A percentile compares a stretch with the other conserved stretches of the same genome.
These are phyloP conservation scores for Drosophila recens DNA, from an alignment of 2,888 invertebrate species.

Conservation along the genomic window DNA sequence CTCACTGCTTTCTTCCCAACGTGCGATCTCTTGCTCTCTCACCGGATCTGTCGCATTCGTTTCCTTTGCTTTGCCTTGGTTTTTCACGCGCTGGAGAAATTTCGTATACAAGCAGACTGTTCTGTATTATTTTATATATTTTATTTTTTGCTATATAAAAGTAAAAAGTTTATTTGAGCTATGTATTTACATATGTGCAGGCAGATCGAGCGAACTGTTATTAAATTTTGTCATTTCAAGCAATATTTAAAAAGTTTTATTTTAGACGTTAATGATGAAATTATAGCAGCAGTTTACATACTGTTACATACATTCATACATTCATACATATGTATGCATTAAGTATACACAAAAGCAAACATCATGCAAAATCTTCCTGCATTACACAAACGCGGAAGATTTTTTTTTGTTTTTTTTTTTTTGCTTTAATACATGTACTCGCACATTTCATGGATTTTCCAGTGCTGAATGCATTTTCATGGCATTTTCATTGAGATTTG, in stretches of 20 bases:
- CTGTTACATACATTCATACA: not conserved
- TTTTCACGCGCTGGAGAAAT: slow-evolving; percentile 27
- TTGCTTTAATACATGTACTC: slow-evolving; percentile 59
- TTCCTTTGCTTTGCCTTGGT: slow-evolving; percentile 18
- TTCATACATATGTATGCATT: not conserved
- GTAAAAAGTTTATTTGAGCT: no score
- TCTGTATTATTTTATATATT: not conserved
- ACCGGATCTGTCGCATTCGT: slow-evolving; percentile 28
- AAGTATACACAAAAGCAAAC: slow-evolving; percentile 49
- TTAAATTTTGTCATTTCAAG: not conserved
- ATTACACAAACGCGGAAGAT: slow-evolving; percentile 83
- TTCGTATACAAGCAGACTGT: slow-evolving; percentile 1
- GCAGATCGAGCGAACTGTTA: not conserved
- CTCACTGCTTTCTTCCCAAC: slow-evolving; percentile 74
- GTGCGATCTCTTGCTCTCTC: slow-evolving; percentile 17
- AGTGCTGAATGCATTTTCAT: slow-evolving; percentile 68
- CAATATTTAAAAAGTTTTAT: not conserved
- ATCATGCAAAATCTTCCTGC: slow-evolving; percentile 78
- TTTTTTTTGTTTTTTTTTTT: slow-evolving; percentile 62
- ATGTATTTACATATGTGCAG: no score
- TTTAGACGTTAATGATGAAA: slow-evolving; percentile 20
- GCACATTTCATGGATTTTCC: slow-evolving; percentile 75
- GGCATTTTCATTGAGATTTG: slow-evolving; percentile 69
- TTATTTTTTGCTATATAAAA: no score
- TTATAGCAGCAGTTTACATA: slow-evolving; percentile 7